phyloP scores from a whole-genome alignment of 64 coral and sea anemone species.

The Montipora cactus region DNA sequence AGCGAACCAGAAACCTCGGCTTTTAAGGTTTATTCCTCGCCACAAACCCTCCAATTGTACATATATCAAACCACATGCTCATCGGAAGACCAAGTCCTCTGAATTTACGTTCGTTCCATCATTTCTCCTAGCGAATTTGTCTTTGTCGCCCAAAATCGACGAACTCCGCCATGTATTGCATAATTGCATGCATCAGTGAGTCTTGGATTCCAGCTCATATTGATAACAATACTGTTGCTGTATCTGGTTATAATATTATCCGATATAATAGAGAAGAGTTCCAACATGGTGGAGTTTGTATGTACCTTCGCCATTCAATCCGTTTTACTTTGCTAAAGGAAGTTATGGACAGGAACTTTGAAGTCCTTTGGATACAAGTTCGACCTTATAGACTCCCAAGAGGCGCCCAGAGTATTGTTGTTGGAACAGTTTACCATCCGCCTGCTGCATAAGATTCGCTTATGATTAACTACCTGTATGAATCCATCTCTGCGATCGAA shows the following conservation, averaged over 20 bases:
- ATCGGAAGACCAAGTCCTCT: not conserved
- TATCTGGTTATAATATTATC: constrained; percentile 59
- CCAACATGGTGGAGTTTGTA: constrained; percentile 63
- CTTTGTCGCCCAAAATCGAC: constrained; percentile 60
- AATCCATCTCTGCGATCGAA: constrained; percentile 69
- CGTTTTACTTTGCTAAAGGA: not conserved
- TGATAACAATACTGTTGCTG: constrained; percentile 32
- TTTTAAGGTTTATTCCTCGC: no score
- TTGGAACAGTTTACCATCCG: constrained; percentile 74
- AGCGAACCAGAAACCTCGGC: no score
- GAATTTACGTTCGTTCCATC: constrained; percentile 39
- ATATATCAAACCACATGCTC: no score
- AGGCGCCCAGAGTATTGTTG: constrained; percentile 6
- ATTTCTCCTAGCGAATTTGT: constrained; percentile 53
- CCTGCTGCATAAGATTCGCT: constrained; percentile 26
- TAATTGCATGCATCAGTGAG: constrained; percentile 66
- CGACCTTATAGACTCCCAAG: constrained; percentile 31
- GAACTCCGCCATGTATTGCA: constrained; percentile 37
- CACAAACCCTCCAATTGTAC: no score
- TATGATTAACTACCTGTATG: constrained; percentile 39
- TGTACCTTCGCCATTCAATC: constrained; percentile 49
- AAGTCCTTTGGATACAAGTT: constrained; percentile 31
- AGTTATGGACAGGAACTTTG: constrained; percentile 24
- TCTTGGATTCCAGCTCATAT: constrained; percentile 61
- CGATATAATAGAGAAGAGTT: constrained; percentile 37